Base-by-base conservation (phyloP, 2,113 vertebrate genomes). In the Larimichthys crocea region DNA sequence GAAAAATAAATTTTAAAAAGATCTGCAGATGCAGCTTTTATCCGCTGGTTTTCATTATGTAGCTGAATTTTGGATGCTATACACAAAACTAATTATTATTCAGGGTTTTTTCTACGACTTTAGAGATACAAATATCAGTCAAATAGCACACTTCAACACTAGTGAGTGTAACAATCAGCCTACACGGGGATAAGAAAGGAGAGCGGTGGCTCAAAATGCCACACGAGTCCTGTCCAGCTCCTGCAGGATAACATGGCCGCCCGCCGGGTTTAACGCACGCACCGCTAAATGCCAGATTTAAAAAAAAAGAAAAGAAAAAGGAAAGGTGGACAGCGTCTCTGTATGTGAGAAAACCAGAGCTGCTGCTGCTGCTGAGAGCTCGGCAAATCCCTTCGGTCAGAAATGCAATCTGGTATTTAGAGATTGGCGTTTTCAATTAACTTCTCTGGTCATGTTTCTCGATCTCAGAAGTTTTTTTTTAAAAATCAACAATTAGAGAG, bases 221-320 rank as follows among this genome's bases (percentile, higher is more conserved):
- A 76, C 55, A 80, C 5, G n/a, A 26, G 46, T 69, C 76, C 68
- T 61, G 81, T 22, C 53, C 70, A 56, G 29, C 69, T 65, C 66
- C 60, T 26, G 46, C 52, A 53, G 70, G 61, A 72, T 17, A 85
- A 81, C 83, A 75, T 79, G 76, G 70, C 70, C n/a, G 82, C 76
- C 74, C 10, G 24, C 67, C 46, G 49, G 46, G 59, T n/a, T 48
- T 5, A 14, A 56, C 50, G 20, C 20, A 55, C 62, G 29, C 70
- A 60, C 55, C 55, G 29, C 63, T 74, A 68, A 84, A 84, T 61
- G 71, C 31, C 83, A 80, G 53, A 40, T 52, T 9, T 2, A 10
- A 59, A 74, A 31, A 48, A 74, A 22, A 56, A 26, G 26, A 35
- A 65, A 55, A 48, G n/a, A 26, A 26, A 65, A 55, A 48, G 29